Conservation (phyloP, 2,113 vertebrate genomes). For the Antigone vipio region DNA sequence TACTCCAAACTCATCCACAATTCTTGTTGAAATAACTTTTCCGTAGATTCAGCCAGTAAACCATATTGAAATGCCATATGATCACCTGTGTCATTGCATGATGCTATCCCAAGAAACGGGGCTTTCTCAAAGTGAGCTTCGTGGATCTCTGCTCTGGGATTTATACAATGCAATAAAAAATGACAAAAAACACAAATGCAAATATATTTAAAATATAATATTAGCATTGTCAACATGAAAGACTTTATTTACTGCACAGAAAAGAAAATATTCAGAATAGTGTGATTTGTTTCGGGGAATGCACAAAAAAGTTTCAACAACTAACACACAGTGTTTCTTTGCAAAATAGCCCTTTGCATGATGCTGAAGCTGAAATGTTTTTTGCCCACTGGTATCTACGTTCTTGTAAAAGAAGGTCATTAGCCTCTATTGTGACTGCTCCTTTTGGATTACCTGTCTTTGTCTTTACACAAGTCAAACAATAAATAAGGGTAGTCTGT, state of each 20-base stretch:
- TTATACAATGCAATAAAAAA: slow-evolving; percentile 80
- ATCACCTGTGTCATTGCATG: slow-evolving; percentile 16
- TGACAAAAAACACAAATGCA: slow-evolving; percentile 73
- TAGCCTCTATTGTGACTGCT: slow-evolving; percentile 4
- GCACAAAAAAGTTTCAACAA: slow-evolving; percentile 83
- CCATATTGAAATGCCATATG: neutral
- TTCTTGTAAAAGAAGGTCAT: slow-evolving; percentile 76
- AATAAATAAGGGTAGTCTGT: neutral
- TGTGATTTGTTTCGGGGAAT: slow-evolving; percentile 81
- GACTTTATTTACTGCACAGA: slow-evolving; percentile 73
- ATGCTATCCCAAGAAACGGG: slow-evolving; percentile 31
- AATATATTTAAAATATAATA: slow-evolving; percentile 82
- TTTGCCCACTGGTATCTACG: slow-evolving; percentile 57
- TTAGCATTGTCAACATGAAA: slow-evolving; percentile 85
- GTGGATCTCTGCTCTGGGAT: slow-evolving; percentile 54
- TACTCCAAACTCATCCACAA: neutral
- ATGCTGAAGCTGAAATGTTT: slow-evolving; percentile 62
- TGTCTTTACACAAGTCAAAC: slow-evolving; percentile 22
- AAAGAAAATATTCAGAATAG: slow-evolving; percentile 74
- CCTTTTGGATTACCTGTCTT: slow-evolving; percentile 15
- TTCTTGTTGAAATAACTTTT: neutral
- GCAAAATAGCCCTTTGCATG: slow-evolving; percentile 78
- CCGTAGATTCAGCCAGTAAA: neutral
- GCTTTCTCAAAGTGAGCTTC: slow-evolving; percentile 59
- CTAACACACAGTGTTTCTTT: slow-evolving; percentile 84